phyloP scores from a whole-genome alignment of 2,888 invertebrate genomes.

The Acrobasis repandana region DNA sequence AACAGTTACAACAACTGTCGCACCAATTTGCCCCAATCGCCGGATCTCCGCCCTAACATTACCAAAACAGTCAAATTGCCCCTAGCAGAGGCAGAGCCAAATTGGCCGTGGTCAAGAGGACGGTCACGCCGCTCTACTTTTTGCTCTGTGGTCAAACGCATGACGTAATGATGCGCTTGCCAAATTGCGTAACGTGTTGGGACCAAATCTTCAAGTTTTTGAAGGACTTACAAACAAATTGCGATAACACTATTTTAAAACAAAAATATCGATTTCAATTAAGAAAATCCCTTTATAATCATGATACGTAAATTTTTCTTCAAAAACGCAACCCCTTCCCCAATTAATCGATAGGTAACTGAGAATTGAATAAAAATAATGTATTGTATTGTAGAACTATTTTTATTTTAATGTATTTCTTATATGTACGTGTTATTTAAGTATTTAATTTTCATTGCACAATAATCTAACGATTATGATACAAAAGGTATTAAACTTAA shows the following conservation, averaged over 20 bases:
- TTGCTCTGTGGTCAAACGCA: conserved; percentile 17
- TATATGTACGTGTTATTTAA: too few relatives aligned
- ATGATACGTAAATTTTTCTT: too few relatives aligned
- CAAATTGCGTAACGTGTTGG: conserved; percentile 17
- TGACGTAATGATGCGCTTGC: conserved; percentile 13
- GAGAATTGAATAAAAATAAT: too few relatives aligned
- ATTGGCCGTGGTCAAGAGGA: conserved; percentile 7
- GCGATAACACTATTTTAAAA: background rate
- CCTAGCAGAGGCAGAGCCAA: background rate
- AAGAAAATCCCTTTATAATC: background rate
- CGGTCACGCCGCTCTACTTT: conserved; percentile 10
- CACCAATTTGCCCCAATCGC: conserved; percentile 1
- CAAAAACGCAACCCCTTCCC: too few relatives aligned
- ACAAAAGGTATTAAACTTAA: too few relatives aligned
- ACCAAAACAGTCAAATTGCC: background rate
- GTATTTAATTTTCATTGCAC: too few relatives aligned
- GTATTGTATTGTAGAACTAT: too few relatives aligned
- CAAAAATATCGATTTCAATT: background rate
- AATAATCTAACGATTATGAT: too few relatives aligned
- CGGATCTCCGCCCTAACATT: background rate
- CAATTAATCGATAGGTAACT: too few relatives aligned
- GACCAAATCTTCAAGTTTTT: background rate
- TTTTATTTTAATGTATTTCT: too few relatives aligned
- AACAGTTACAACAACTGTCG: conserved; percentile 4
- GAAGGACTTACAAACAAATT: background rate